phyloP scores from a whole-genome alignment of 2,888 invertebrate species.

The Unio delphinus region DNA sequence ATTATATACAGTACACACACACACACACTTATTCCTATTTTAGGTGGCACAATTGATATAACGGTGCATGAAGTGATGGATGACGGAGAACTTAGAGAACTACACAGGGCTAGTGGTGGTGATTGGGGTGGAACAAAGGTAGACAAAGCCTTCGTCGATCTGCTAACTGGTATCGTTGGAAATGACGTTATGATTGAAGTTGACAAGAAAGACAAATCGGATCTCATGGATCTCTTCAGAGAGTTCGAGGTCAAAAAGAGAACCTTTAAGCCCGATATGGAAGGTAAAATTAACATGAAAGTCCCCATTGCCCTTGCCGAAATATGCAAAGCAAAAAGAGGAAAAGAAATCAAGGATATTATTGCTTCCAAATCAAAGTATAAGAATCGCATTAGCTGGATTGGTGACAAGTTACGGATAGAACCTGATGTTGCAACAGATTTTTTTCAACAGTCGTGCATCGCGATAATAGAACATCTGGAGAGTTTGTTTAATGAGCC shows the following conservation, averaged over 20 bases:
- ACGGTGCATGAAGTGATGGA: conserved; percentile 22
- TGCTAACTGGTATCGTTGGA: conserved; percentile 21
- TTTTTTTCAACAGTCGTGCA: conserved; percentile 22
- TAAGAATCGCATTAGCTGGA: conserved; percentile 15
- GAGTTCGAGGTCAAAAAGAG: conserved; percentile 26
- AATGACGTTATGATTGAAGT: conserved; percentile 17
- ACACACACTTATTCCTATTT: neutral
- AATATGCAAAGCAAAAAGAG: neutral
- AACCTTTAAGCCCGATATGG: conserved; percentile 11
- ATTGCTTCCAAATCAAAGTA: conserved; percentile 8
- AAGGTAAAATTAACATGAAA: conserved; percentile 17
- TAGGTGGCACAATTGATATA: conserved; percentile 29
- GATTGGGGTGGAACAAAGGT: conserved; percentile 27
- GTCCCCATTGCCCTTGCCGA: conserved; percentile 16
- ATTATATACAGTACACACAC: too few species aligned
- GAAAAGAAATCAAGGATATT: conserved; percentile 16
- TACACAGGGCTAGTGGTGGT: conserved; percentile 22
- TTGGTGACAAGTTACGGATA: conserved; percentile 21
- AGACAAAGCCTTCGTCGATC: conserved; percentile 20
- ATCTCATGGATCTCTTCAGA: conserved; percentile 21
- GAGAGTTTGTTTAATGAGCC: conserved; percentile 15
- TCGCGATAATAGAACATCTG: conserved; percentile 26
- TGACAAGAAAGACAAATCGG: conserved; percentile 6
- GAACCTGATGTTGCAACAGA: conserved; percentile 17
- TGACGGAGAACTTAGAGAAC: conserved; percentile 13